phyloP scores from a whole-genome alignment of 2,888 invertebrate genomes.

The Acronicta aceris region DNA sequence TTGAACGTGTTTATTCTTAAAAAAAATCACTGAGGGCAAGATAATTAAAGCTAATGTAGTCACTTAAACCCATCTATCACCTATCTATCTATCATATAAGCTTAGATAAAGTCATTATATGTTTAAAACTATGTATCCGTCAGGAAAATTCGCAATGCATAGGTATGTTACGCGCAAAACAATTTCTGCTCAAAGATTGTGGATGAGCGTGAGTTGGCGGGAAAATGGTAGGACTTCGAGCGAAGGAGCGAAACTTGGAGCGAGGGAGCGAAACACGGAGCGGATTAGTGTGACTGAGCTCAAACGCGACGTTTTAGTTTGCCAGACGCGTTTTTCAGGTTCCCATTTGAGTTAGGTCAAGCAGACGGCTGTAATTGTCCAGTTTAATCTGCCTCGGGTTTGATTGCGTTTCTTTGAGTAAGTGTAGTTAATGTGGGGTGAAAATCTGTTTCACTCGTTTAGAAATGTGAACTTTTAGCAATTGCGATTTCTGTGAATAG shows the following conservation, averaged over 20 bases:
- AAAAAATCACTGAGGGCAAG: too few species aligned
- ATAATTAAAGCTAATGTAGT: too few species aligned
- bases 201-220: slow-evolving; percentile 20
- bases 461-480: not conserved
- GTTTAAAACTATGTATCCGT: too few species aligned
- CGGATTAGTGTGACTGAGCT: slow-evolving; percentile 40
- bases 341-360: slow-evolving; percentile 4
- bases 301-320: slow-evolving; percentile 26
- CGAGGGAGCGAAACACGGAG: slow-evolving; percentile 19
- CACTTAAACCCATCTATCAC: too few species aligned
- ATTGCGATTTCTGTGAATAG: not conserved
- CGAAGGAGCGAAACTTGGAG: slow-evolving; percentile 11
- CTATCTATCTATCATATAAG: too few species aligned
- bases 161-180: slow-evolving; percentile 24
- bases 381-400: slow-evolving; percentile 9
- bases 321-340: slow-evolving; percentile 27
- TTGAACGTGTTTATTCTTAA: too few species aligned
- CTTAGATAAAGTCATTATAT: too few species aligned
- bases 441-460: slow-evolving; percentile 1
- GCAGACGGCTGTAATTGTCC: slow-evolving; percentile 25
- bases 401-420: slow-evolving; percentile 21
- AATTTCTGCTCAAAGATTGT: slow-evolving; percentile 1
- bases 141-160: too few species aligned
- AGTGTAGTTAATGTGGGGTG: slow-evolving; percentile 4
- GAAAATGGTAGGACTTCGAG: slow-evolving; percentile 28